Evolutionary conservation across 2,888 invertebrate genomes (phyloP), one percentile per base, ranked within the genome.

Genomic region (Cyrtodaria siliqua): DNA sequence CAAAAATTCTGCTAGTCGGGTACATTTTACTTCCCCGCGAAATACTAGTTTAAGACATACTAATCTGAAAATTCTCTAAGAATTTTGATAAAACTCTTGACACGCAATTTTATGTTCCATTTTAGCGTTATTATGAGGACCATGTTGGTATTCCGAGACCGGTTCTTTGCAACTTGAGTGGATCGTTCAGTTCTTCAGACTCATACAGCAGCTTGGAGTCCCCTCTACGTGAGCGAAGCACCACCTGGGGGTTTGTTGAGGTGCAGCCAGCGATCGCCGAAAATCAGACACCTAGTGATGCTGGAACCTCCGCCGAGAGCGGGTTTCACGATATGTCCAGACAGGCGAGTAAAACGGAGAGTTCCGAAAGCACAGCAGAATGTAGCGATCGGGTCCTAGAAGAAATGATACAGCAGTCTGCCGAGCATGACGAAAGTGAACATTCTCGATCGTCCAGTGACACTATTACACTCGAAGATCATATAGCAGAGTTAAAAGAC

Each of bases 281-380:
- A 33, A 80, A 83, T 52, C 82, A 82, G 56, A 79, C 84, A 2
- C 79, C 62, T 12, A 86, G 85, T 38, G 85, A 86, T 27, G 81
- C 83, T 16, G 85, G 85, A 0, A 63, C 70, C 1, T 85, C 89
- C 0, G 83, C 85, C 0, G 90, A 89, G 62, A 89, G 89, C 55
- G 83, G 84, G 14, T 79, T 86, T 38, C 87, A 85, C 69, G 89
- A 88, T 70, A 86, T 90, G 87, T 89, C 89, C 3, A 83, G 90
- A 0, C 90, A 90, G 69, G 89, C 86, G 16, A 90, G 90, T 59
- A 88, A 89, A 56, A 89, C 89, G 0, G 90, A 90, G 74, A 90
- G 89, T 71, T 85, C 77, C 3, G 89, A 88, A 18, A 88, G 86
- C 29, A 73, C 73, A 0, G 72, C 82, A 3, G 89, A 87, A 26